Base-by-base conservation (phyloP, 2,797 vertebrate species). In the Crax fasciolata region DNA sequence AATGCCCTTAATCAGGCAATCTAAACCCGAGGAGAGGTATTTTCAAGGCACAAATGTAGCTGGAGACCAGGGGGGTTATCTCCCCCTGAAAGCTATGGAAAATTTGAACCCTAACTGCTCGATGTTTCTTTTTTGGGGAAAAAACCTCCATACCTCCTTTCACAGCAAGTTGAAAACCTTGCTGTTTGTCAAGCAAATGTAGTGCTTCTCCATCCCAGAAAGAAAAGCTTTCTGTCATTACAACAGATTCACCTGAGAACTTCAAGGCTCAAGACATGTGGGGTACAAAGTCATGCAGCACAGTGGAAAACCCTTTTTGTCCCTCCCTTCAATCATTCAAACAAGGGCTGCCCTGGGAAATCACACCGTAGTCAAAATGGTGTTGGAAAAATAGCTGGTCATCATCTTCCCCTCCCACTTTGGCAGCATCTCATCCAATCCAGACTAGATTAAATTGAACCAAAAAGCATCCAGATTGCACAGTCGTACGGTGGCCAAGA, bases 391-490 rank as follows among this genome's bases (percentile, higher is more conserved):
- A 19, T 0, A 2, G 25, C 30, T 66, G 17, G 17, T 74, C 20
- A 0, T 3, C 1, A 28, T 52, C 51, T 66, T 62, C 41, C 20
- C 3, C 20, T 55, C 71, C 39, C 61, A 63, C 61, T 68, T 71
- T 2, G 0, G 41, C 46, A 51, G 39, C 52, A 21, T 23, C 25
- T 14, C 8, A 92, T 79, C 81, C 67, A 84, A 82, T 59, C 65
- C 82, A 90, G 89, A 81, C 58, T 30, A 75, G 54, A 75, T 91
- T 84, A 88, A 89, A 78, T 3, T 4, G 70, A 78, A 62, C 54
- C 35, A 62, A 75, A 87, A 84, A 61, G 4, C 1, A 0, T 49
- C 61, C 32, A 32, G 73, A 65, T 19, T 38, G 51, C 1, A 9
- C 25, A 48, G 62, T 13, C 63, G 55, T 41, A 54, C 38, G 68